Evolutionary conservation across 2,797 vertebrate genomes (phyloP).

Genomic region (Merluccius polli): DNA sequence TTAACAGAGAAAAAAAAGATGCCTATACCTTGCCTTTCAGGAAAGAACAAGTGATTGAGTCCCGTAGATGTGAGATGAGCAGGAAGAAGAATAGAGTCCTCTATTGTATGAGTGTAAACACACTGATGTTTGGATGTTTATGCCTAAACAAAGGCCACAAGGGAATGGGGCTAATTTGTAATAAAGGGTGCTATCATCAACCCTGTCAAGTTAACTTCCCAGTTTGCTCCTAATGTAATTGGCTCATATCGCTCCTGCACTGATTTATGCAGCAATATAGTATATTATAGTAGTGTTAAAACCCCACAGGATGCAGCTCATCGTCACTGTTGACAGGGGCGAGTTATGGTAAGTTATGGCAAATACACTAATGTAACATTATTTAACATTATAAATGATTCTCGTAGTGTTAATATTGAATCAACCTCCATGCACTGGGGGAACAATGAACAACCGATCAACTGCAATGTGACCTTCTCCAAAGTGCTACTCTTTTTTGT

Average conservation of each 20-base stretch:
- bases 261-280: slow-evolving; percentile 47
- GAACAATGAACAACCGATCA: not conserved
- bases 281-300: slow-evolving; percentile 31
- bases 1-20: not conserved
- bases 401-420: not conserved
- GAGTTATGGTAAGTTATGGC: not conserved
- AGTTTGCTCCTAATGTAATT: slow-evolving; percentile 59
- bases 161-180: slow-evolving; percentile 49
- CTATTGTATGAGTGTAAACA: slow-evolving; percentile 5
- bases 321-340: slow-evolving; percentile 12
- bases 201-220: slow-evolving; percentile 53
- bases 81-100: slow-evolving; percentile 16
- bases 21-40: slow-evolving; percentile 23
- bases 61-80: slow-evolving; percentile 18
- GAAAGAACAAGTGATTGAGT: slow-evolving; percentile 12
- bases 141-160: slow-evolving; percentile 34
- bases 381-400: not conserved
- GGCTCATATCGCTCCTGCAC: slow-evolving; percentile 47
- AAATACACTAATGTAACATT: not conserved
- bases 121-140: slow-evolving; percentile 8
- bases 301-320: slow-evolving; percentile 21
- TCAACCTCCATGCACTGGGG: not conserved
- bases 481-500: not conserved
- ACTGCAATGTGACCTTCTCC: slow-evolving; percentile 6
- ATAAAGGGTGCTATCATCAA: slow-evolving; percentile 60